Conservation (phyloP, 2,113 vertebrate genomes). For the Phodopus roborovskii region DNA sequence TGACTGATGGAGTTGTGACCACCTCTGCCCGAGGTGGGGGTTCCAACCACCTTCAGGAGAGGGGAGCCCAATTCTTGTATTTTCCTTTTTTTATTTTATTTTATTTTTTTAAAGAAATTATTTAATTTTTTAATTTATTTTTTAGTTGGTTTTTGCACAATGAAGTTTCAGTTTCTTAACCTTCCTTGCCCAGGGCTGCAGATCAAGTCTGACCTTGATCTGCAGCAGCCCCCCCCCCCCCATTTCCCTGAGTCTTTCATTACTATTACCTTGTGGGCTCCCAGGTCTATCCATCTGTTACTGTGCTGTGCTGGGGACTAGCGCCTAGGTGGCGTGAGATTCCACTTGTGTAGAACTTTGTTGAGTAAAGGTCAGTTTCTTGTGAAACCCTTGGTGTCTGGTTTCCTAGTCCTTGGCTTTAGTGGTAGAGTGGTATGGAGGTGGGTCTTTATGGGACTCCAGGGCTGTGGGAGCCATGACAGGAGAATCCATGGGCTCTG, state of each 20-base stretch:
- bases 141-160: conserved; percentile 80
- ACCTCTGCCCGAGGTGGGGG: conserved; percentile 59
- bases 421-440: not conserved
- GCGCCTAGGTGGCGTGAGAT: conserved; percentile 85
- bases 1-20: conserved; percentile 23
- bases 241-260: not conserved
- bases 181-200: conserved; percentile 66
- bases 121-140: conserved; percentile 82
- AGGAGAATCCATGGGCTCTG: not conserved
- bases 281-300: conserved; percentile 85
- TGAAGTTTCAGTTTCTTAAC: conserved; percentile 79
- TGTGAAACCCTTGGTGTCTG: conserved; percentile 80
- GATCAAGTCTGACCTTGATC: conserved; percentile 66
- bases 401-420: conserved; percentile 57
- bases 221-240: not conserved
- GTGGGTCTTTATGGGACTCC: not conserved
- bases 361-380: conserved; percentile 87
- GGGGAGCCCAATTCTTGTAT: conserved; percentile 59
- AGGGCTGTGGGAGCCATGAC: not conserved
- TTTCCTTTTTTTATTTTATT: not conserved
- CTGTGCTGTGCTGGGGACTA: conserved; percentile 86
- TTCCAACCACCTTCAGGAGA: conserved; percentile 55
- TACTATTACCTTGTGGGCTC: conserved; percentile 75
- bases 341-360: conserved; percentile 88
- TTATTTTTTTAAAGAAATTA: conserved; percentile 62